Evolutionary conservation across 92 coral and sea anemone species (phyloP).

Genomic region (Heteractis magnifica): DNA sequence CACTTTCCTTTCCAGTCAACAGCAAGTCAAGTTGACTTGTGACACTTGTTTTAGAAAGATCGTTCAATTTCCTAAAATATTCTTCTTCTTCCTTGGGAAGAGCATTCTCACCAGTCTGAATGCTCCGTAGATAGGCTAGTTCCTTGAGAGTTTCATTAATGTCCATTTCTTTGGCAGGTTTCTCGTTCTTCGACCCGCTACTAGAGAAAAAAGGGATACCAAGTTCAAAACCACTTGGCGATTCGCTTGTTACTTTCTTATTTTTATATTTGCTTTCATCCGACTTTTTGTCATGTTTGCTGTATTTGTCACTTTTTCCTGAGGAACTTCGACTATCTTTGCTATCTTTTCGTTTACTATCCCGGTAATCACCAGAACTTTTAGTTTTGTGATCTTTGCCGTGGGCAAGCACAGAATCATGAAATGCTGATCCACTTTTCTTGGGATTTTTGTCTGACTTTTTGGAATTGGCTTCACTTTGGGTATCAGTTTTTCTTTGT

Average conservation of each 20-base stretch:
- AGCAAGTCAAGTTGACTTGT: background rate
- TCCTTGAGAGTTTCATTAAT: slow-evolving; percentile 33
- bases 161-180: slow-evolving; percentile 22
- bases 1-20: background rate
- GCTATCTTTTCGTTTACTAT: slow-evolving; percentile 1
- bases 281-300: background rate
- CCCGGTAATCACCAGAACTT: background rate
- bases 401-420: slow-evolving; percentile 11
- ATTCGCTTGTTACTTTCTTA: background rate
- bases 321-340: background rate
- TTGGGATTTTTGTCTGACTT: background rate
- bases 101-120: slow-evolving; percentile 36
- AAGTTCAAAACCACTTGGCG: slow-evolving; percentile 58
- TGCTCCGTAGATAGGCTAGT: slow-evolving; percentile 44
- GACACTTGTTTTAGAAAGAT: slow-evolving; percentile 20
- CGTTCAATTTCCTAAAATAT: slow-evolving; percentile 34
- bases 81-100: slow-evolving; percentile 50
- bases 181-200: background rate
- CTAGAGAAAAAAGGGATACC: slow-evolving; percentile 61
- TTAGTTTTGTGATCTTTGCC: slow-evolving; percentile 7
- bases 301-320: slow-evolving; percentile 13
- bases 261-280: background rate
- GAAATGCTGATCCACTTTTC: slow-evolving; percentile 10
- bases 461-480: slow-evolving; percentile 9
- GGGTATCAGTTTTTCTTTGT: slow-evolving; percentile 15